Percentiles rank a stretch among this genome's conserved stretches.
Conservation (phyloP, 2,888 invertebrate species). For the Norana najaformis region DNA sequence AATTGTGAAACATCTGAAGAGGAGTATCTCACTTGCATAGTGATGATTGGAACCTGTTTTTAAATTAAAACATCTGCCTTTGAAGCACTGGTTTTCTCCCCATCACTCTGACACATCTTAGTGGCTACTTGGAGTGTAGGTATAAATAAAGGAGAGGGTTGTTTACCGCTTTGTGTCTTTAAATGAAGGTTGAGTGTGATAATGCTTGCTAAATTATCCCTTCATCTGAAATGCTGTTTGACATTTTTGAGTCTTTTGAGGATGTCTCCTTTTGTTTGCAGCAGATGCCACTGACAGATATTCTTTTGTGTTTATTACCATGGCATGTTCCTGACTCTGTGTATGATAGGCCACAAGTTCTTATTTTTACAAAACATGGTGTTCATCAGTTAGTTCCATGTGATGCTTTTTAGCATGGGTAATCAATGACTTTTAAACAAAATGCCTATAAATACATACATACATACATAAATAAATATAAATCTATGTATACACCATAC, state of each 20-base stretch:
- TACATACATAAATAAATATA: neutral
- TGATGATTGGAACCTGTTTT: no score
- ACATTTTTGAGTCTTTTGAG: no score
- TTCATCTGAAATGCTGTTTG: no score
- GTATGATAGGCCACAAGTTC: neutral
- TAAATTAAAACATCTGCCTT: neutral
- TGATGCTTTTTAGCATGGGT: neutral
- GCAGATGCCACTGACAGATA: no score
- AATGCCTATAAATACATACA: neutral
- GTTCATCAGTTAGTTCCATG: neutral
- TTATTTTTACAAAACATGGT: neutral
- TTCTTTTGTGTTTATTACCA: no score
- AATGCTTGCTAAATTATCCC: no score
- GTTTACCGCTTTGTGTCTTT: no score
- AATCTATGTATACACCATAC: neutral
- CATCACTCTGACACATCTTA: no score
- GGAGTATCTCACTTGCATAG: neutral
- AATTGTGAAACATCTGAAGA: neutral
- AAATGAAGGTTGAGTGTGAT: no score
- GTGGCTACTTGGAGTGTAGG: no score
- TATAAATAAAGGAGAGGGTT: no score
- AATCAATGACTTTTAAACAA: neutral
- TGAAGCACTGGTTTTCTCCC: neutral
- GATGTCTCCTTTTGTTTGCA: no score
- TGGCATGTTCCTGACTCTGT: neutral